These are phyloP conservation scores for Panopea generosa DNA, from an alignment of 2,888 invertebrate species.

Conservation along the genomic window DNA sequence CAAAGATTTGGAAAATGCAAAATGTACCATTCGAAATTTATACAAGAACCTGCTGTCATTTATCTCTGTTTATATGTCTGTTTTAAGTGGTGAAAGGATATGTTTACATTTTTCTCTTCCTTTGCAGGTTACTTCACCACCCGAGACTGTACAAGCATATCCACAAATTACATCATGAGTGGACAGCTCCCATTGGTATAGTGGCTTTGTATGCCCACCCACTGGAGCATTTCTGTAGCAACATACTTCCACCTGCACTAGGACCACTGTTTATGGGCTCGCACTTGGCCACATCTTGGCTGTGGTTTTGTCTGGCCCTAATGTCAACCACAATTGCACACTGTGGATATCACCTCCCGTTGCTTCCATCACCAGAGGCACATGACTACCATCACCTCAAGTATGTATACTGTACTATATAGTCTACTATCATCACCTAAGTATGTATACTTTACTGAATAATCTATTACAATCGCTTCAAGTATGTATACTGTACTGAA, in stretches of 20 bases:
- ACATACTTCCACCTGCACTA: constrained; percentile 91
- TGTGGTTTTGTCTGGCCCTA: constrained; percentile 92
- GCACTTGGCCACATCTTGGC: constrained; percentile 86
- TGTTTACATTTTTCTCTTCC: no score
- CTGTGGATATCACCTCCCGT: constrained; percentile 94
- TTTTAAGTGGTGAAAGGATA: no score
- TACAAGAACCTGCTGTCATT: no score
- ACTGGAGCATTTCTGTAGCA: constrained; percentile 91
- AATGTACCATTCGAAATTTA: no score
- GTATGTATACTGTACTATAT: no score
- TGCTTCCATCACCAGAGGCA: constrained; percentile 93
- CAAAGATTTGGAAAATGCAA: no score
- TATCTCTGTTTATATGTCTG: no score
- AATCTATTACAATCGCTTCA: no score
- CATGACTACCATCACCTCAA: constrained; percentile 96
- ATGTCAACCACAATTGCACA: constrained; percentile 92
- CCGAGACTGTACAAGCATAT: constrained; percentile 91
- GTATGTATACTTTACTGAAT: no score
- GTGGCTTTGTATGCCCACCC: constrained; percentile 93
- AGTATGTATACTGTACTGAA: no score
- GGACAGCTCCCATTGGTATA: constrained; percentile 94
- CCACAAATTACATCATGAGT: constrained; percentile 95
- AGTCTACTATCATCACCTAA: no score
- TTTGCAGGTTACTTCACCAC: constrained; percentile 90
- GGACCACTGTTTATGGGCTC: constrained; percentile 89